Percentiles rank a stretch among this genome's conserved stretches.
These are phyloP conservation scores for Nemapogon koenigi DNA, from an alignment of 2,888 invertebrate species.

Conservation along the genomic window DNA sequence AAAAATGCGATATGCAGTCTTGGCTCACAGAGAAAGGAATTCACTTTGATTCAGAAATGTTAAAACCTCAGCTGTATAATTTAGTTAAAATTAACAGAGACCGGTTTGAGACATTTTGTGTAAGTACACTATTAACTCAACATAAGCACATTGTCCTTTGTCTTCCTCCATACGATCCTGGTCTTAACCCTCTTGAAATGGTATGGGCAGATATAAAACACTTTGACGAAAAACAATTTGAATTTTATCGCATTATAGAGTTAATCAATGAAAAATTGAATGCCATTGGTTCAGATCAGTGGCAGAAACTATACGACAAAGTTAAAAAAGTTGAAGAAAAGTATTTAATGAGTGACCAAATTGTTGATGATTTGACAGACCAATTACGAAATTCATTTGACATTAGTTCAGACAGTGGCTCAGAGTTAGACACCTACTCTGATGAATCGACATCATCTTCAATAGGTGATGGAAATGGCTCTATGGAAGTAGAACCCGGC, in stretches of 20 bases:
- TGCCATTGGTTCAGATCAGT: no score
- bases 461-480: no score
- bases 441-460: no score
- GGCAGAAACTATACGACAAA: no score
- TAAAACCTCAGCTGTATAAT: constrained; percentile 10
- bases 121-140: constrained; percentile 1
- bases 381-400: no score
- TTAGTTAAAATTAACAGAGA: constrained; percentile 9
- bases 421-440: not conserved
- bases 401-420: not conserved
- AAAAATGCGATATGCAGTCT: constrained; percentile 8
- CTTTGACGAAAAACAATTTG: no score
- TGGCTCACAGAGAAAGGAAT: constrained; percentile 6
- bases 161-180: constrained; percentile 7
- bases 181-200: constrained; percentile 8
- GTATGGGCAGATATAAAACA: constrained; percentile 9
- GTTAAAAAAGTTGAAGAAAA: no score
- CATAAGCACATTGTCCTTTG: constrained; percentile 4
- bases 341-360: no score
- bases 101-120: constrained; percentile 4
- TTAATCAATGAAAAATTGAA: no score
- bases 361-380: no score
- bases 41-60: constrained; percentile 2
- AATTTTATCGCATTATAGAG: no score
- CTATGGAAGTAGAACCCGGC: no score